Conservation (phyloP, 1,140 invertebrate genomes). For the Neodiprion fabricii region DNA sequence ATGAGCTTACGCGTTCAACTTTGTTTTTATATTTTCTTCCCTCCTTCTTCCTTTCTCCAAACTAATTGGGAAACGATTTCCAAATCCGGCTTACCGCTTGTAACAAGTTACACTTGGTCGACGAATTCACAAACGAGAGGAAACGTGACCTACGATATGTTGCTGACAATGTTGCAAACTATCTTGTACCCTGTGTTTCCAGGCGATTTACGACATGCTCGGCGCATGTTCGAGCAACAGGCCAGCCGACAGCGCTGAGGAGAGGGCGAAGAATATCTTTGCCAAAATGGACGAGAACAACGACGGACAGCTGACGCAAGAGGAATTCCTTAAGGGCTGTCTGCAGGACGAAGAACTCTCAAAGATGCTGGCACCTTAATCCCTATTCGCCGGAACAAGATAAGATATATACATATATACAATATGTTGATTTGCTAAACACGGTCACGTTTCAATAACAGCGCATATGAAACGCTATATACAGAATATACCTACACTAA, state of each 20-base stretch:
- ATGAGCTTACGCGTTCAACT: no score
- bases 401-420: neutral
- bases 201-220: conserved; percentile 99
- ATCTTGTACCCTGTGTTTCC: conserved; percentile 48
- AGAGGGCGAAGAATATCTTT: conserved; percentile 98
- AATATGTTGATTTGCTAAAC: no score
- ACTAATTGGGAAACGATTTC: no score
- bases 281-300: conserved; percentile 99
- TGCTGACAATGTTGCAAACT: neutral
- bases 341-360: conserved; percentile 97
- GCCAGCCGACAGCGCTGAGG: conserved; percentile 91
- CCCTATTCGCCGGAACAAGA: conserved; percentile 34
- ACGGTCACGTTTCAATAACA: no score
- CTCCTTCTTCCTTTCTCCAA: no score
- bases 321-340: conserved; percentile 99
- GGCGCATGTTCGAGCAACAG: conserved; percentile 93
- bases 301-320: conserved; percentile 96
- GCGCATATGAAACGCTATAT: no score
- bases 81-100: no score
- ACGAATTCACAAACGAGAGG: no score
- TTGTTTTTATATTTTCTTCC: no score
- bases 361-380: conserved; percentile 93
- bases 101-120: no score
- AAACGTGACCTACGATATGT: no score
- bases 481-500: no score